Base-by-base conservation (phyloP, 1,140 invertebrate genomes). In the Agrilus planipennis region DNA sequence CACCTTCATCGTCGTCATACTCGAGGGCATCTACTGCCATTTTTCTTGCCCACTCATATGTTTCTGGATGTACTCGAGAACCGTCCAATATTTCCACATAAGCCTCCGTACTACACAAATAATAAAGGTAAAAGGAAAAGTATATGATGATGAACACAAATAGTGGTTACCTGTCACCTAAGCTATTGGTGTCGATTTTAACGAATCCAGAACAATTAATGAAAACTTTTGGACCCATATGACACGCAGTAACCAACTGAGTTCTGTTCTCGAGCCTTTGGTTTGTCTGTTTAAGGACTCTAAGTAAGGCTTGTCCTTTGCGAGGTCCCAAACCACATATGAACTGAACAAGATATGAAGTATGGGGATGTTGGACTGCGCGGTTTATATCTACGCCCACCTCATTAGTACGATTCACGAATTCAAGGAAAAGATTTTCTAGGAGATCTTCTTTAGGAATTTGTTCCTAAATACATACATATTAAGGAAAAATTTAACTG, bases 1-100 rank as follows among this genome's bases (percentile, higher is more conserved):
- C 81, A 46, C 91, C 89, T 55, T 93, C 89, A 52, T 95, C 91
- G 52, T 96, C 91, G 51, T 98, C 94, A 50, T 97, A 96, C 51
- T 99, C 96, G 9, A 99, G 66, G 5, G 96, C 96, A 70, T 99
- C 96, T 0, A 98, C 91, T 3, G 95, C 96, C 94, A 99, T 99
- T 70, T 99, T 99, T 15, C 93, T 68, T 0, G 96, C 96, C 94
- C 94, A 98, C 61, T 99, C 95, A 54, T 99, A 99, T 0, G 91
- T 93, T 66, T 99, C 96, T 0, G 95, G 95, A 69, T 99, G 96
- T 0, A 99, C 92, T 46, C 96, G 71, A 0, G 96, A 96, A 0
- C 92, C 92, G 60, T 99, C 96, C 3, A 99, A 64, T 0, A 98
- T 90, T 72, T 98, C 92, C 1, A 95, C 87, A 53, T 94, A 93